These are phyloP conservation scores for Galago senegalensis DNA, from an alignment of 2,797 vertebrate species.

Conservation along the genomic window DNA sequence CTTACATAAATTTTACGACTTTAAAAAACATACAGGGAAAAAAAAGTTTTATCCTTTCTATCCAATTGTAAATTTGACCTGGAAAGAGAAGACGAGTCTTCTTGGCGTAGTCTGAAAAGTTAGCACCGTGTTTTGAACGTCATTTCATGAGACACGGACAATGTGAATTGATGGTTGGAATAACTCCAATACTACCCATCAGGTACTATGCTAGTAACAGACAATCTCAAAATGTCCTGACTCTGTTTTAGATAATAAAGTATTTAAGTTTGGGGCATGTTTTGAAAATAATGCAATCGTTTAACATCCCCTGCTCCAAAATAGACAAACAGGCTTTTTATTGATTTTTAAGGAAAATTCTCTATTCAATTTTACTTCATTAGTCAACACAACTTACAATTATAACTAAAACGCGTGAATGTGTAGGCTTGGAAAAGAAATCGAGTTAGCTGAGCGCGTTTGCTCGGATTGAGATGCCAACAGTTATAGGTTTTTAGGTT, in stretches of 20 bases:
- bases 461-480: neutral
- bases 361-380: neutral
- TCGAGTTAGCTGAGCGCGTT: neutral
- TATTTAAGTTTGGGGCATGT: neutral
- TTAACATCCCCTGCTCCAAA: neutral
- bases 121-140: neutral
- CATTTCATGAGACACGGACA: neutral
- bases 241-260: neutral
- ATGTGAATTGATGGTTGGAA: neutral
- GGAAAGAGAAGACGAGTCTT: neutral
- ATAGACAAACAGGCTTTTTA: neutral
- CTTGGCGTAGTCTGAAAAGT: neutral
- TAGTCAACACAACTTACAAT: conserved; percentile 45
- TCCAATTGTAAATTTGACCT: neutral
- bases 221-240: neutral
- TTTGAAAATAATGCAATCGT: conserved; percentile 20
- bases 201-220: neutral
- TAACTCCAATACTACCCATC: neutral
- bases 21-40: conserved; percentile 4
- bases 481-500: neutral
- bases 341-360: conserved; percentile 57
- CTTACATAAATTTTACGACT: neutral
- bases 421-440: neutral
- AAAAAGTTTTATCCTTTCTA: neutral
- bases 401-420: conserved; percentile 2